Evolutionary conservation across 2,113 vertebrate genomes (phyloP).

Genomic region (Calyptommatus sinebrachiatus): DNA sequence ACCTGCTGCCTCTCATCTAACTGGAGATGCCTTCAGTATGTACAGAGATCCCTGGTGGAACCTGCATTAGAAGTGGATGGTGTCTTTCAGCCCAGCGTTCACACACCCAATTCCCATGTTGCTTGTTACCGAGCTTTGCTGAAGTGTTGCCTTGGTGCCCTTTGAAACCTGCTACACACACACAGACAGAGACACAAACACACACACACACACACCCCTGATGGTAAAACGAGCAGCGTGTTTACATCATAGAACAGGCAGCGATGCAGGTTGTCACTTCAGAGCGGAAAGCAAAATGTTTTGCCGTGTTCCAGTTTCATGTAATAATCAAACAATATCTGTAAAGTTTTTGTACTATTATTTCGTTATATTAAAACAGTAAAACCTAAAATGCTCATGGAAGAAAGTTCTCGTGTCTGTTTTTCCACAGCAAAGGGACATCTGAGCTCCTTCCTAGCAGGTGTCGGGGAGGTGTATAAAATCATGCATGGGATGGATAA

Average conservation of each 20-base stretch:
- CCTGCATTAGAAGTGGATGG: not conserved
- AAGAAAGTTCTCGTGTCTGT: conserved; percentile 47
- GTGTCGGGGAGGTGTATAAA: not conserved
- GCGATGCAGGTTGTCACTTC: conserved; percentile 58
- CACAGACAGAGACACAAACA: too few species aligned
- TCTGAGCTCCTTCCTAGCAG: not conserved
- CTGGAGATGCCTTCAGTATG: conserved; percentile 24
- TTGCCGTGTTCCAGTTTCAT: conserved; percentile 59
- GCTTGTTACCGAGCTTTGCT: conserved; percentile 27
- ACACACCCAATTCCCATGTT: not conserved
- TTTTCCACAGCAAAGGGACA: conserved; percentile 1
- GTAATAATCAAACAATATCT: conserved; percentile 65
- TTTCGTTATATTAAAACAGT: conserved; percentile 75
- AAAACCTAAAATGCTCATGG: conserved; percentile 62
- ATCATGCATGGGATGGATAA: too few species aligned
- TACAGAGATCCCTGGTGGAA: conserved; percentile 20
- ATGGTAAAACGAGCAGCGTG: conserved; percentile 50
- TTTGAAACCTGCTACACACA: conserved; percentile 50
- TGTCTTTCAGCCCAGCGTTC: not conserved
- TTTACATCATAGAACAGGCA: conserved; percentile 52
- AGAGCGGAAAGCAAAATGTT: conserved; percentile 52
- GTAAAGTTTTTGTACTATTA: conserved; percentile 76
- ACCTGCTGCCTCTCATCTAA: not conserved
- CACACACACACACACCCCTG: not conserved
- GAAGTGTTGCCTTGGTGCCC: conserved; percentile 60